Percentiles rank a stretch among this genome's conserved stretches.
Evolutionary conservation across 2,797 vertebrate species (phyloP).

Genomic region (Tolypeutes matacus): DNA sequence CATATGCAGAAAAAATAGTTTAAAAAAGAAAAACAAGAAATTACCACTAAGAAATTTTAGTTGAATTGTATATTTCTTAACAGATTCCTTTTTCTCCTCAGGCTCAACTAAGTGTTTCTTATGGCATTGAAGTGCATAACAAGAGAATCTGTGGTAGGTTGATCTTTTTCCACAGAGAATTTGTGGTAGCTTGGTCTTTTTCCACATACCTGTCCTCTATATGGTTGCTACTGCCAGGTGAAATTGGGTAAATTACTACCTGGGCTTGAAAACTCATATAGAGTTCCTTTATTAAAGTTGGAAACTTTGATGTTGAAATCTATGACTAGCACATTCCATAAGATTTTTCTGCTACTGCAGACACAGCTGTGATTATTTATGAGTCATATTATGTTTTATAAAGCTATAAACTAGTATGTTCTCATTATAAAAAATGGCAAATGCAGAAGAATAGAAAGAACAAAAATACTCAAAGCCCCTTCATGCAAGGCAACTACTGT

Average conservation of each 20-base stretch:
- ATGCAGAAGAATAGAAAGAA: not conserved
- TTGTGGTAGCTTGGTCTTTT: not conserved
- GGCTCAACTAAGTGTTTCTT: not conserved
- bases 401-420: constrained; percentile 11
- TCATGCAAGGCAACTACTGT: not conserved
- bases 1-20: not conserved
- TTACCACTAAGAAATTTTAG: not conserved
- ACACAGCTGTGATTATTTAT: not conserved
- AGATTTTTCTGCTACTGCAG: not conserved
- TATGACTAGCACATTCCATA: not conserved
- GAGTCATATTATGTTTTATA: not conserved
- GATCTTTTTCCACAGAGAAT: not conserved
- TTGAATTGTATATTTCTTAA: constrained; percentile 1
- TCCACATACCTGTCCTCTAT: not conserved
- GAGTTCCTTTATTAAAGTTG: not conserved
- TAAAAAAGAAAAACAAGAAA: not conserved
- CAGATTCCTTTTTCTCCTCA: not conserved
- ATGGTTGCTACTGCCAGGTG: not conserved
- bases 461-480: not conserved
- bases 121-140: not conserved
- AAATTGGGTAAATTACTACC: not conserved
- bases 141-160: not conserved
- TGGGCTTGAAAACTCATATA: not conserved
- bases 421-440: constrained; percentile 9
- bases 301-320: not conserved